Percentiles rank a stretch among this genome's conserved stretches.
phyloP scores from a whole-genome alignment of 2,888 invertebrate genomes.

The Cheilosia scutellata region DNA sequence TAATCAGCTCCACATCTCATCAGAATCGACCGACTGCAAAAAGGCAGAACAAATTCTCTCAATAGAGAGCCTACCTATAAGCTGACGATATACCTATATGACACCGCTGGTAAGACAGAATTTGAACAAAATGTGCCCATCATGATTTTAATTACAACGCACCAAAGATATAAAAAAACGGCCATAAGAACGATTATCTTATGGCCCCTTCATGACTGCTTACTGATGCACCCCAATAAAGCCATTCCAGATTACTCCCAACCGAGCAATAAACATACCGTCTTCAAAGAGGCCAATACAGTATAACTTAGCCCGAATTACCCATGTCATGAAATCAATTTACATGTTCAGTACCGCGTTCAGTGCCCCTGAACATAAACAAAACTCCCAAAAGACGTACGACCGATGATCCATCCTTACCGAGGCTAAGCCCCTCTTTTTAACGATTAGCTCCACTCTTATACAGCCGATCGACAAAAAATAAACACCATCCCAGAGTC shows the following conservation, averaged over 20 bases:
- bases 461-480: constrained; percentile 41
- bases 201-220: too few relatives aligned
- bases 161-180: too few relatives aligned
- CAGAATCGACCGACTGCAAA: too few relatives aligned
- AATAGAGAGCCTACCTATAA: too few relatives aligned
- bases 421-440: constrained; percentile 11
- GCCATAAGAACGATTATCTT: too few relatives aligned
- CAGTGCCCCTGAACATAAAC: too few relatives aligned
- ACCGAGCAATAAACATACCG: not conserved
- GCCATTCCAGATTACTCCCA: not conserved
- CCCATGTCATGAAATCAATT: constrained; percentile 66
- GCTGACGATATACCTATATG: too few relatives aligned
- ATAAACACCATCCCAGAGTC: constrained; percentile 48
- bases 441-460: constrained; percentile 64
- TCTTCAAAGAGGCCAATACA: constrained; percentile 10
- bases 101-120: too few relatives aligned
- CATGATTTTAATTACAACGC: too few relatives aligned
- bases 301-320: constrained; percentile 52
- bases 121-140: too few relatives aligned
- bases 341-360: constrained; percentile 38
- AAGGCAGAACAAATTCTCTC: too few relatives aligned
- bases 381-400: constrained; percentile 12
- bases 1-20: too few relatives aligned
- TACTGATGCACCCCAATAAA: not conserved
- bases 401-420: constrained; percentile 8